Percentiles rank a stretch among this genome's conserved stretches.
Conservation (phyloP, 1,140 invertebrate genomes). For the Heliconius nattereri region DNA sequence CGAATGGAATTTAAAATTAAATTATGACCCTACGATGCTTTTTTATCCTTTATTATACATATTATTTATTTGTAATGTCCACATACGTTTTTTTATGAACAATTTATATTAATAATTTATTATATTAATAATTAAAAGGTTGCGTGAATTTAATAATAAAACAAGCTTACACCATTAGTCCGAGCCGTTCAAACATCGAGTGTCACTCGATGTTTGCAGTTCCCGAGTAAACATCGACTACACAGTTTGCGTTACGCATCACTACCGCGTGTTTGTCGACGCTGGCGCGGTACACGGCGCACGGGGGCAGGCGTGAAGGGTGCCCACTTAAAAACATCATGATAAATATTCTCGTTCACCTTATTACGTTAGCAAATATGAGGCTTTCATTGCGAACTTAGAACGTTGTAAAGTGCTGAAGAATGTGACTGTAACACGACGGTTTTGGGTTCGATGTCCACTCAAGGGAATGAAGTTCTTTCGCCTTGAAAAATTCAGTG, state of each 20-base stretch:
- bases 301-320: constrained; percentile 69
- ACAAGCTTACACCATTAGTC: constrained; percentile 73
- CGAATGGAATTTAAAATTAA: constrained; percentile 76
- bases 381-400: constrained; percentile 15
- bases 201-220: constrained; percentile 74
- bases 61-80: constrained; percentile 46
- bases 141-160: constrained; percentile 66
- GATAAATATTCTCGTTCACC: constrained; percentile 75
- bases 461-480: too few relatives aligned
- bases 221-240: constrained; percentile 75
- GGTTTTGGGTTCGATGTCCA: too few relatives aligned
- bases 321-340: constrained; percentile 68
- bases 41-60: constrained; percentile 54
- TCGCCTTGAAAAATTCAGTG: too few relatives aligned
- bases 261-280: constrained; percentile 74
- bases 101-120: background rate
- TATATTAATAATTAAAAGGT: constrained; percentile 39
- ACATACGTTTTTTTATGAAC: constrained; percentile 7
- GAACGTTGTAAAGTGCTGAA: too few relatives aligned
- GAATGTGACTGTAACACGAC: too few relatives aligned
- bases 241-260: constrained; percentile 79
- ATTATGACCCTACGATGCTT: constrained; percentile 73
- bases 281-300: constrained; percentile 47
- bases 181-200: constrained; percentile 74
- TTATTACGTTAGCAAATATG: constrained; percentile 73